Conservation (phyloP, 2,113 vertebrate species). For the Carassius auratus region DNA sequence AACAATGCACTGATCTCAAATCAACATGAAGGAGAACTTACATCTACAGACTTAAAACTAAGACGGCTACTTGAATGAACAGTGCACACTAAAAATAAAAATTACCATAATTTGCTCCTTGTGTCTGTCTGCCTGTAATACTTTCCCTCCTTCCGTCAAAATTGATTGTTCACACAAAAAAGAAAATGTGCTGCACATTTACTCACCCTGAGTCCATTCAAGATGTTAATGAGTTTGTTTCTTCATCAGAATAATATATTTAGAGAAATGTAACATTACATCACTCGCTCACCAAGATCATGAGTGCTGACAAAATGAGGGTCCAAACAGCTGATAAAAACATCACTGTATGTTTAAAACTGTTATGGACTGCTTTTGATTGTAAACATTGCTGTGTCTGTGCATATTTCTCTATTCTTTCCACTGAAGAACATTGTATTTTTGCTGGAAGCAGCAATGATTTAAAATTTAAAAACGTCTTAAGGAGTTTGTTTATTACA, state of each 20-base stretch:
- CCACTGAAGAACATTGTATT: no score
- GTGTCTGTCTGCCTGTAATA: background rate
- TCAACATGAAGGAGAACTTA: background rate
- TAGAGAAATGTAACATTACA: background rate
- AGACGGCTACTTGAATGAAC: no score
- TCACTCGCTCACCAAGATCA: background rate
- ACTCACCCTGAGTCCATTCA: background rate
- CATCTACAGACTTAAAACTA: constrained; percentile 1
- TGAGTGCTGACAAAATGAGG: no score
- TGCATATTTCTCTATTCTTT: background rate
- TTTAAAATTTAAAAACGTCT: no score
- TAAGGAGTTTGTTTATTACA: no score
- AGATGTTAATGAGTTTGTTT: background rate
- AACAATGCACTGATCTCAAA: background rate
- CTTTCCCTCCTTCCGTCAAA: background rate
- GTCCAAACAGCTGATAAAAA: no score
- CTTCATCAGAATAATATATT: background rate
- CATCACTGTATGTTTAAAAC: no score
- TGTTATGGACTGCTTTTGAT: background rate
- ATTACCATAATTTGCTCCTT: background rate
- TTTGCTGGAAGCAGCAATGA: no score
- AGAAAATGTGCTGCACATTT: background rate
- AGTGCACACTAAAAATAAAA: background rate
- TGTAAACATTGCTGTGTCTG: background rate
- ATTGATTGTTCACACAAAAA: background rate